Conservation (phyloP, 2,888 invertebrate genomes). For the Dioctria linearis region DNA sequence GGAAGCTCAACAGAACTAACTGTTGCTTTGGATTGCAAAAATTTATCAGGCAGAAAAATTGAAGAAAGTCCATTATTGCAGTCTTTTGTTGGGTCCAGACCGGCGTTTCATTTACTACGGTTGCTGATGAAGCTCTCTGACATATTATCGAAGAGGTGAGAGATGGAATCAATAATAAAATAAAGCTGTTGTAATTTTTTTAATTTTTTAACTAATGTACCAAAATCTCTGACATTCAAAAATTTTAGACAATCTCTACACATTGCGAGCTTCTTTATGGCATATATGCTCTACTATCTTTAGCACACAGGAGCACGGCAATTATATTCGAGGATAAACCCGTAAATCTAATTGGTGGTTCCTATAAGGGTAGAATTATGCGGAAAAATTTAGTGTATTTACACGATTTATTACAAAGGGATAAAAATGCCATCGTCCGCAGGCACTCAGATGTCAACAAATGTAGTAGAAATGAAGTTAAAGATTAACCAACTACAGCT, state of each 20-base stretch:
- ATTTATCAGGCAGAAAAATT: constrained; percentile 88
- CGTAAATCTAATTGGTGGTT: constrained; percentile 82
- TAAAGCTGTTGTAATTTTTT: constrained; percentile 75
- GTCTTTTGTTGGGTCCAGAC: constrained; percentile 85
- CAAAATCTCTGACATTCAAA: no score
- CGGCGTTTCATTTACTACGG: constrained; percentile 91
- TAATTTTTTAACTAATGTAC: background rate
- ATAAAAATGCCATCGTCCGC: constrained; percentile 67
- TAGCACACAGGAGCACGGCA: constrained; percentile 92
- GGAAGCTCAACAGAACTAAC: constrained; percentile 91
- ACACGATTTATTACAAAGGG: constrained; percentile 69
- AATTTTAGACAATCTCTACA: constrained; percentile 87
- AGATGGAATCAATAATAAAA: constrained; percentile 76
- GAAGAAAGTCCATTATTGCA: constrained; percentile 92
- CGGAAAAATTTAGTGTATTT: constrained; percentile 71
- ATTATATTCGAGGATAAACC: constrained; percentile 83
- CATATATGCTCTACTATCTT: constrained; percentile 91
- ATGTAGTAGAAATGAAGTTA: constrained; percentile 69
- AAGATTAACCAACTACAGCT: constrained; percentile 64
- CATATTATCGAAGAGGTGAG: constrained; percentile 78
- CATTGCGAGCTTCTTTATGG: constrained; percentile 88
- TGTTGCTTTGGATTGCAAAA: constrained; percentile 86
- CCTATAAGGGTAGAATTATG: constrained; percentile 60
- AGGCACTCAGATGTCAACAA: constrained; percentile 81
- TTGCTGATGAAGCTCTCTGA: constrained; percentile 88